These are phyloP conservation scores for Smutsia gigantea DNA, from an alignment of 2,797 vertebrate species.

Conservation along the genomic window DNA sequence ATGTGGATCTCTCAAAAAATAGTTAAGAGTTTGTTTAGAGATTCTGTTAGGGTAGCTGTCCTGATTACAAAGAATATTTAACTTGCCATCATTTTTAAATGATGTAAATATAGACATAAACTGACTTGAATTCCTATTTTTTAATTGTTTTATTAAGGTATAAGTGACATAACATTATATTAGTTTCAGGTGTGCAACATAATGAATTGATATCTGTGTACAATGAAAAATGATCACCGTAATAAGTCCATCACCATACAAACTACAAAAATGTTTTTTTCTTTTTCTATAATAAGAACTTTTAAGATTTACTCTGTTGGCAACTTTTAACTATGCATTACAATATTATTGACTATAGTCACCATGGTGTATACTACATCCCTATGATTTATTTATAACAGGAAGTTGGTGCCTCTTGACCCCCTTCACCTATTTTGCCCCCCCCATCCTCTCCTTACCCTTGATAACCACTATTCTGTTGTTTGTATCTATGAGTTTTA, in stretches of 20 bases:
- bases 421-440: not conserved
- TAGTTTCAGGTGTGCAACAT: not conserved
- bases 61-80: slow-evolving; percentile 66
- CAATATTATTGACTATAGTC: not conserved
- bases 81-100: slow-evolving; percentile 46
- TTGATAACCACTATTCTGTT: not conserved
- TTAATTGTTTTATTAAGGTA: not conserved
- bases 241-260: not conserved
- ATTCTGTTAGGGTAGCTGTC: slow-evolving; percentile 17
- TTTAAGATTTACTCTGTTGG: not conserved
- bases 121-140: slow-evolving; percentile 18
- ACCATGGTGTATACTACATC: not conserved
- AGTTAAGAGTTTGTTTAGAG: slow-evolving; percentile 62
- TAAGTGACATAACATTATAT: not conserved
- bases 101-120: slow-evolving; percentile 53
- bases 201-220: not conserved
- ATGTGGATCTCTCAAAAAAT: slow-evolving; percentile 5
- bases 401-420: not conserved
- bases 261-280: not conserved
- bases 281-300: not conserved
- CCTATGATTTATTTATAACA: not conserved
- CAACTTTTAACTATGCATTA: not conserved
- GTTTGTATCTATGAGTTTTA: not conserved
- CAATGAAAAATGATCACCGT: not conserved
- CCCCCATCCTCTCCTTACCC: not conserved